These are phyloP conservation scores for Clanis bilineata DNA, from an alignment of 2,888 invertebrate genomes.

Conservation along the genomic window DNA sequence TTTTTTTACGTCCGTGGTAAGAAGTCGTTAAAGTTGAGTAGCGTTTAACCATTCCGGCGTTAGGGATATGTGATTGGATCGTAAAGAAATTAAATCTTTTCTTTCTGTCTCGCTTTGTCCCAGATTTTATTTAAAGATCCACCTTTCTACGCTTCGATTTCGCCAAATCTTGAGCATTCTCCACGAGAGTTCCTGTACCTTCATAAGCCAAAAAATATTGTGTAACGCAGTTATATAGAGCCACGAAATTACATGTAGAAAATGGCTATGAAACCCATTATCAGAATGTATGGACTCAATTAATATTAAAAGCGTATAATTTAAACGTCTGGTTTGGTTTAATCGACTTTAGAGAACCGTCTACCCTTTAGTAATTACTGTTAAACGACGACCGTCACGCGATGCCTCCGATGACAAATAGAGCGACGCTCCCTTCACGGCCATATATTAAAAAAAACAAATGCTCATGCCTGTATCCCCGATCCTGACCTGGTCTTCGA, in stretches of 20 bases:
- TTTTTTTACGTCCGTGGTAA: too few relatives aligned
- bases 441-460: background rate
- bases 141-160: too few relatives aligned
- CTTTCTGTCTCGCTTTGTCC: too few relatives aligned
- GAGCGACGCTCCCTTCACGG: background rate
- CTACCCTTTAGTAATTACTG: conserved; percentile 9
- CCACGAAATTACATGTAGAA: background rate
- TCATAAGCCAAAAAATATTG: background rate
- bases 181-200: too few relatives aligned
- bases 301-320: conserved; percentile 5
- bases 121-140: too few relatives aligned
- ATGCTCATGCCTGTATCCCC: too few relatives aligned
- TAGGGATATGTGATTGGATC: too few relatives aligned
- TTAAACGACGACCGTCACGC: conserved; percentile 11
- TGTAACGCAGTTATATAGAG: background rate
- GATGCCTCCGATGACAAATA: conserved; percentile 2
- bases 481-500: too few relatives aligned
- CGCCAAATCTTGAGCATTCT: too few relatives aligned
- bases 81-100: too few relatives aligned
- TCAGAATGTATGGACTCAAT: conserved; percentile 1
- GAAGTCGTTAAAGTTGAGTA: too few relatives aligned
- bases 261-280: background rate
- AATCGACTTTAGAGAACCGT: conserved; percentile 3
- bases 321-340: background rate
- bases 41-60: too few relatives aligned